A percentile compares a stretch with the other conserved stretches of the same genome.
These are phyloP conservation scores for Ganaspis brasiliensis DNA, from an alignment of 2,888 invertebrate species.

Conservation along the genomic window DNA sequence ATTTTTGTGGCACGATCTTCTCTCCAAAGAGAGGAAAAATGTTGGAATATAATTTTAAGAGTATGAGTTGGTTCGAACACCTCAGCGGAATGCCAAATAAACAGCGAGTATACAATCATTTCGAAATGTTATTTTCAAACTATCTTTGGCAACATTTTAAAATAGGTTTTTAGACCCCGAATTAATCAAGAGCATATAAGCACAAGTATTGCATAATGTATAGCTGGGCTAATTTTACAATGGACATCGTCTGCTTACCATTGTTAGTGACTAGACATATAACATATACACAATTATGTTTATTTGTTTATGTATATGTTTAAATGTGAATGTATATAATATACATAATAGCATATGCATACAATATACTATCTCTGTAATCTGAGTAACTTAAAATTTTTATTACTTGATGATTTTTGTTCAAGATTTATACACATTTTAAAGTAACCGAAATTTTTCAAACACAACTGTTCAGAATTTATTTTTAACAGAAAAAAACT, in stretches of 20 bases:
- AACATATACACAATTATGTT: too few relatives aligned
- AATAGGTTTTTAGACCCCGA: slow-evolving; percentile 10
- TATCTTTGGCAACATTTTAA: slow-evolving; percentile 1
- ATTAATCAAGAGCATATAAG: slow-evolving; percentile 33
- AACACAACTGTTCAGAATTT: background rate
- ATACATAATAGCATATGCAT: too few relatives aligned
- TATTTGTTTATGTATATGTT: too few relatives aligned
- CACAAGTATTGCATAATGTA: slow-evolving; percentile 2
- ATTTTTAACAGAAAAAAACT: background rate
- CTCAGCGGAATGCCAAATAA: background rate
- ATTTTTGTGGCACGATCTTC: background rate
- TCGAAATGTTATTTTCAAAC: background rate
- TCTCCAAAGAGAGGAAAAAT: background rate
- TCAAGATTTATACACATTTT: too few relatives aligned
- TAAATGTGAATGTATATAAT: too few relatives aligned
- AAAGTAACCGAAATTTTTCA: background rate
- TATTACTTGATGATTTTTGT: too few relatives aligned
- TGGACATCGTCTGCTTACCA: background rate
- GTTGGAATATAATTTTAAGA: slow-evolving; percentile 6
- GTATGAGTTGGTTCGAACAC: background rate
- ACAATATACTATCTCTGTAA: too few relatives aligned
- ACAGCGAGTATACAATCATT: background rate
- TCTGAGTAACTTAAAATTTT: too few relatives aligned
- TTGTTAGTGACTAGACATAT: too few relatives aligned
- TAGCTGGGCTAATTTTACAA: slow-evolving; percentile 1